phyloP scores from a whole-genome alignment of 1,140 invertebrate genomes.

The Dendrolimus kikuchii region DNA sequence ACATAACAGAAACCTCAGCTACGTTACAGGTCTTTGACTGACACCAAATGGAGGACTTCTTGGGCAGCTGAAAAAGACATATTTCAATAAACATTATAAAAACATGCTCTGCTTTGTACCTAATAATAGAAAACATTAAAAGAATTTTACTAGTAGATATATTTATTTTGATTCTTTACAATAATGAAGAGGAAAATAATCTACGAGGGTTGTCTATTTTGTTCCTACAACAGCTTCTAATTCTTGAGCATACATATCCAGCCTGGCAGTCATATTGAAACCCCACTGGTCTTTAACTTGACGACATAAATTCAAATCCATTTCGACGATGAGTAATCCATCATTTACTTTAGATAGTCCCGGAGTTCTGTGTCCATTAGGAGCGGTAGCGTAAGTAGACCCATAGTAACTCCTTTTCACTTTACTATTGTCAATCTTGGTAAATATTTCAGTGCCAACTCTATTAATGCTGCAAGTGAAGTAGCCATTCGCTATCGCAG shows the following conservation, averaged over 20 bases:
- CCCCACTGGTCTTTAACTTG: conserved; percentile 96
- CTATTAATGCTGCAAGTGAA: conserved; percentile 96
- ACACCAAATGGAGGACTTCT: no score
- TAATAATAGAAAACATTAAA: no score
- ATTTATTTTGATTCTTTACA: no score
- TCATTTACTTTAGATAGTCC: conserved; percentile 87
- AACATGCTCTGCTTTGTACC: no score
- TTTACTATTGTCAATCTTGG: conserved; percentile 85
- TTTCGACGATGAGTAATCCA: conserved; percentile 90
- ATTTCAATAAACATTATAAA: no score
- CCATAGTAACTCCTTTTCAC: conserved; percentile 97
- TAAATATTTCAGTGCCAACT: conserved; percentile 96
- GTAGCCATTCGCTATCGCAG: conserved; percentile 96
- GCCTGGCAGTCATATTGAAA: conserved; percentile 94
- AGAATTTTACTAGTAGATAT: no score
- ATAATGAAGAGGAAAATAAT: no score
- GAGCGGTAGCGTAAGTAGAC: conserved; percentile 94
- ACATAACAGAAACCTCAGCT: no score
- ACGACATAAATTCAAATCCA: conserved; percentile 97
- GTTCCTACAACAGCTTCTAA: conserved; percentile 6
- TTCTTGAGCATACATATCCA: conserved; percentile 89
- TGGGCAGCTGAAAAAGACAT: no score
- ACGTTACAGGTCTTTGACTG: no score
- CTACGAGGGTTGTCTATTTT: no score
- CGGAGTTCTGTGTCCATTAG: conserved; percentile 93